These are phyloP conservation scores for Drosophila prosaltans DNA, from an alignment of 1,140 invertebrate species.

Conservation along the genomic window DNA sequence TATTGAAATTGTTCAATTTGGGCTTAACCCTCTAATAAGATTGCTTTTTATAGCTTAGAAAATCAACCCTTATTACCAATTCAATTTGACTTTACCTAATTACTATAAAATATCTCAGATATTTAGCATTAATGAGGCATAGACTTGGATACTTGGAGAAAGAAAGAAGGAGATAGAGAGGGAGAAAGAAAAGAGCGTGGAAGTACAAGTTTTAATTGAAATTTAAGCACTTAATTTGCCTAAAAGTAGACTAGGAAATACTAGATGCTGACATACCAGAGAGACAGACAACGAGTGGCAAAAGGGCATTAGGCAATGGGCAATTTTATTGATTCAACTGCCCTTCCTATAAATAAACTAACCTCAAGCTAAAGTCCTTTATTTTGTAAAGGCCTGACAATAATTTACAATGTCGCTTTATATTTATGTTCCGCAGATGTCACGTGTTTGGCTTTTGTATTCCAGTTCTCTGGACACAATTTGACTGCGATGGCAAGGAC, in stretches of 20 bases:
- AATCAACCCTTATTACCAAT: constrained; percentile 47
- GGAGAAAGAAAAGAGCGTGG: constrained; percentile 6
- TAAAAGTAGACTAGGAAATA: constrained; percentile 24
- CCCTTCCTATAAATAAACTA: constrained; percentile 23
- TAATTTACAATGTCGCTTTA: constrained; percentile 62
- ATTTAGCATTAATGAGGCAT: constrained; percentile 63
- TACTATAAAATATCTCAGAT: constrained; percentile 68
- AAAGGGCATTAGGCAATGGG: constrained; percentile 12
- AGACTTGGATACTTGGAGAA: constrained; percentile 21
- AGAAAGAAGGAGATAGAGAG: constrained; percentile 13
- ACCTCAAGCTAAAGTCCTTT: constrained; percentile 20
- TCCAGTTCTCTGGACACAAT: constrained; percentile 57
- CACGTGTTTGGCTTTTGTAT: constrained; percentile 73
- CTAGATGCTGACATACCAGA: constrained; percentile 10
- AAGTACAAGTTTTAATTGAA: constrained; percentile 74
- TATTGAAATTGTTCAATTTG: constrained; percentile 8
- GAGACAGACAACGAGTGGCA: too few species aligned
- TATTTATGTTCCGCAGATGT: constrained; percentile 77
- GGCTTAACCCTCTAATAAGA: constrained; percentile 35
- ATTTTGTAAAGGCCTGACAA: constrained; percentile 30
- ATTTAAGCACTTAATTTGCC: constrained; percentile 74
- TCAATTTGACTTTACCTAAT: constrained; percentile 67
- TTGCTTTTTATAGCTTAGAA: constrained; percentile 49
- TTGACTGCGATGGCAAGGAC: constrained; percentile 31
- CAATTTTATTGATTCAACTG: constrained; percentile 43